A percentile compares a stretch with the other conserved stretches of the same genome.
Evolutionary conservation across 2,113 vertebrate genomes (phyloP).

Genomic region (Noctilio leporinus): DNA sequence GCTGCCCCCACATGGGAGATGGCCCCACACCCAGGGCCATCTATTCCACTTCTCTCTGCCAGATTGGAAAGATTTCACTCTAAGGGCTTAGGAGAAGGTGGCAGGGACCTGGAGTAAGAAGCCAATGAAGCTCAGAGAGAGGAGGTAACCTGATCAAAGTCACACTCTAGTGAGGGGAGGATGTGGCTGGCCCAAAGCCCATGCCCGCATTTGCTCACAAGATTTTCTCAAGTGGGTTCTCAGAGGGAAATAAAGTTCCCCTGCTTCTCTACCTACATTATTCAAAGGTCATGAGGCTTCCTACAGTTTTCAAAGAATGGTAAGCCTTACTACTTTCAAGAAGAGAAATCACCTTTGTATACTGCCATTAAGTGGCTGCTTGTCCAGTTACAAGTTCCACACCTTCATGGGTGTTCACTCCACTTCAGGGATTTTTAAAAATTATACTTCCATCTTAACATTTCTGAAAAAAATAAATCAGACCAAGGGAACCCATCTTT

Average conservation of each 20-base stretch:
- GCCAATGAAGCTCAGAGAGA: background rate
- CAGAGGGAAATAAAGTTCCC: background rate
- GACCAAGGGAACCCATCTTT: background rate
- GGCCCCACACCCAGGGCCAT: background rate
- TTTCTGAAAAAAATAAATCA: background rate
- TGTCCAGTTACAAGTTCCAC: background rate
- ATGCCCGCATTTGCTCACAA: background rate
- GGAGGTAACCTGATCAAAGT: background rate
- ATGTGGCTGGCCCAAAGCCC: background rate
- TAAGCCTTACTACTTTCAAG: background rate
- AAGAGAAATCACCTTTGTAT: background rate
- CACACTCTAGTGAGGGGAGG: background rate
- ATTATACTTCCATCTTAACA: background rate
- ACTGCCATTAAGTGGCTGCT: background rate
- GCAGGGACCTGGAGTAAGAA: background rate
- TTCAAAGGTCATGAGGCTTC: background rate
- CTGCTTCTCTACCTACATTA: background rate
- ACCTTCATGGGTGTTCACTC: background rate
- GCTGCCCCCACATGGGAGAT: background rate
- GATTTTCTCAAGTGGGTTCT: background rate
- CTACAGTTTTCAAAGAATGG: background rate
- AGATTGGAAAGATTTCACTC: background rate
- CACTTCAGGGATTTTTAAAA: background rate
- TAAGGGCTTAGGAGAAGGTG: background rate
- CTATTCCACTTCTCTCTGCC: background rate